These are phyloP conservation scores for Atlantisia rogersi DNA, from an alignment of 2,113 vertebrate species.

Conservation along the genomic window DNA sequence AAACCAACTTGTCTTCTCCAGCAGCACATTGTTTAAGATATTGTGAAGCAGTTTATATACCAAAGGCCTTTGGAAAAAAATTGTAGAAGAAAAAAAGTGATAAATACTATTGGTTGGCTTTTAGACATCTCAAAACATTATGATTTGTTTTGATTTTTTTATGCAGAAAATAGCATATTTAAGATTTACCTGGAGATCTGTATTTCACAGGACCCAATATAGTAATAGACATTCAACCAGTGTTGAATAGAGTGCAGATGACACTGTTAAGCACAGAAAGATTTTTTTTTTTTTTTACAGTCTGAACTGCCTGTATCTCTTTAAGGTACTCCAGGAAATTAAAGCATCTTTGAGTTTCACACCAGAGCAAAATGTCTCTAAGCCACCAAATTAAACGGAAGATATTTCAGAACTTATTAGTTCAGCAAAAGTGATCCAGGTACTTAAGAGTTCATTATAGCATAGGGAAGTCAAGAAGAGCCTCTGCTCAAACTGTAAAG, in stretches of 20 bases:
- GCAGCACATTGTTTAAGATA: background rate
- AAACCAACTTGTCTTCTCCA: background rate
- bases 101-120: background rate
- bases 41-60: background rate
- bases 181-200: background rate
- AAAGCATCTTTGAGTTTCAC: background rate
- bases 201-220: background rate
- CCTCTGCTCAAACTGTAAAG: background rate
- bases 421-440: background rate
- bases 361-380: background rate
- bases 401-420: background rate
- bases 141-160: background rate
- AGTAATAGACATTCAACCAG: background rate
- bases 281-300: background rate
- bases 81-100: background rate
- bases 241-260: background rate
- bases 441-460: background rate
- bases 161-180: background rate
- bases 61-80: background rate
- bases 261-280: background rate
- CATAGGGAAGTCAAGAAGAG: background rate
- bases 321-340: background rate
- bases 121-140: background rate
- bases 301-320: background rate
- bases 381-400: background rate